Percentiles rank a stretch among this genome's conserved stretches.
Evolutionary conservation across 2,113 vertebrate genomes (phyloP).

Genomic region (Paratilapia polleni): DNA sequence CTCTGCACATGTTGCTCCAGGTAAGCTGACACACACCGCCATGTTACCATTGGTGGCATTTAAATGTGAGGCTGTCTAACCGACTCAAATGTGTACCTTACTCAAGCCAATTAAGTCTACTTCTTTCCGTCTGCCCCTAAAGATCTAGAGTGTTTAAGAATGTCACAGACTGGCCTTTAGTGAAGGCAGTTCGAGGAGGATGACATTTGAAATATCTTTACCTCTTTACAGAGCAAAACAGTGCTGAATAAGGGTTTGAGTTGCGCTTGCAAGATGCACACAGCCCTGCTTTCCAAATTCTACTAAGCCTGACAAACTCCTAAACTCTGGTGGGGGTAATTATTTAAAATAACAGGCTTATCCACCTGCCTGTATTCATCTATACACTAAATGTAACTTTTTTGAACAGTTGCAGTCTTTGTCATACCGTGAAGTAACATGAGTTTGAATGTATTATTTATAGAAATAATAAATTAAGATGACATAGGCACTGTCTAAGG

Average conservation of each 20-base stretch:
- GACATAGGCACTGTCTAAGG: background rate
- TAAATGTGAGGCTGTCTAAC: slow-evolving; percentile 65
- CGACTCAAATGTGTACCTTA: slow-evolving; percentile 50
- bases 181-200: slow-evolving; percentile 24
- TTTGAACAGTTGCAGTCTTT: background rate
- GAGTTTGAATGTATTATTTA: background rate
- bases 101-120: slow-evolving; percentile 66
- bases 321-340: background rate
- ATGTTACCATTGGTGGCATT: slow-evolving; percentile 72
- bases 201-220: slow-evolving; percentile 75
- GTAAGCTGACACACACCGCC: slow-evolving; percentile 40
- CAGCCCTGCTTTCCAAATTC: background rate
- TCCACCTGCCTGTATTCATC: background rate
- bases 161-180: slow-evolving; percentile 66
- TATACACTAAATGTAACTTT: background rate
- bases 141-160: slow-evolving; percentile 60
- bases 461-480: background rate
- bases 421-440: background rate
- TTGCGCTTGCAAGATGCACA: background rate
- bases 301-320: background rate
- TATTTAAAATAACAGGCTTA: background rate
- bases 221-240: background rate
- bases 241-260: background rate
- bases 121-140: slow-evolving; percentile 33
- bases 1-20: slow-evolving; percentile 34